These are phyloP conservation scores for Cyphotilapia sp. DNA, from an alignment of 2,113 vertebrate species.

Conservation along the genomic window DNA sequence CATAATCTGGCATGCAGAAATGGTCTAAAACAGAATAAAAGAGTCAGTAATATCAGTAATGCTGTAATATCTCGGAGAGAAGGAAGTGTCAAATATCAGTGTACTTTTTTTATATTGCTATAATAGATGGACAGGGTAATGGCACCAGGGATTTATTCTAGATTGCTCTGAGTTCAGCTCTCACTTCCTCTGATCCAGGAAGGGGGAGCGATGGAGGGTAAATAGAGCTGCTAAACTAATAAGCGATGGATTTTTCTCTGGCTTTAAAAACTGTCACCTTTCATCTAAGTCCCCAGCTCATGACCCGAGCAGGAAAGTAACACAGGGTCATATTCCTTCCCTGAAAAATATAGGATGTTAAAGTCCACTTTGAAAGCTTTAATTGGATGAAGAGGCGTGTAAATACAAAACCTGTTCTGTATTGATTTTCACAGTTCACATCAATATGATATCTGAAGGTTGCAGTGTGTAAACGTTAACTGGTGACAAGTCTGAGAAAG, in stretches of 20 bases:
- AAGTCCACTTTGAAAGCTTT: background rate
- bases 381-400: background rate
- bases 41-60: background rate
- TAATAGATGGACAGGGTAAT: conserved; percentile 8
- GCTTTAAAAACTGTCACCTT: conserved; percentile 58
- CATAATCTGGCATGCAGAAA: background rate
- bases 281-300: conserved; percentile 44
- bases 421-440: conserved; percentile 32
- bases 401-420: conserved; percentile 23
- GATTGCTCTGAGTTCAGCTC: background rate
- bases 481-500: conserved; percentile 1
- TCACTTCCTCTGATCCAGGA: conserved; percentile 7
- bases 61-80: background rate
- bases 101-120: background rate
- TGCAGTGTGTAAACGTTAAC: conserved; percentile 12
- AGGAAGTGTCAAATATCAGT: conserved; percentile 4
- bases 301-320: conserved; percentile 26
- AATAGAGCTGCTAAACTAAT: conserved; percentile 33
- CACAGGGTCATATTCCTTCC: conserved; percentile 22
- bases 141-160: conserved; percentile 3
- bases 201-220: background rate
- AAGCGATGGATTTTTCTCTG: conserved; percentile 17
- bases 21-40: background rate
- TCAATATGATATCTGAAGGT: conserved; percentile 1
- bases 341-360: conserved; percentile 28